Evolutionary conservation across 2,797 vertebrate species (phyloP), one percentile per base, ranked within the genome.

Genomic region (Peromyscus attwateri): DNA sequence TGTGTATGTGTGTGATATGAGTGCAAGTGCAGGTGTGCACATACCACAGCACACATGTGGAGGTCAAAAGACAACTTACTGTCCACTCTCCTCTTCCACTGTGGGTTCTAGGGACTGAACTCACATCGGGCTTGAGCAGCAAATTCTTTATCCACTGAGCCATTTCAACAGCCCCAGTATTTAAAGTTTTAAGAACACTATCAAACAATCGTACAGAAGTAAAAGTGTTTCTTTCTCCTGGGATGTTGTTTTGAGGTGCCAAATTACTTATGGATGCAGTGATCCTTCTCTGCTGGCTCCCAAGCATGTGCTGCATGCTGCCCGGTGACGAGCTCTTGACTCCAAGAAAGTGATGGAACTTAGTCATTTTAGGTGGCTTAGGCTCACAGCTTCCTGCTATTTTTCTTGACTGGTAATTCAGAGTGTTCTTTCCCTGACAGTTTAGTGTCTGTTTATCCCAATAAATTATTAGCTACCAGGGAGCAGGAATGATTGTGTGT

Each of bases 231-330:
- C n/a, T 91, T 85, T 92, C 6, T 92, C 57, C 21, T 23, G 23
- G 21, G 21, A 95, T 49, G 37, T 31, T 4, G 31, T 75, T 82
- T 31, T 52, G 11, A 92, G 43, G 25, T 31, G 84, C 71, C n/a
- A 60, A 82, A 91, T 66, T 77, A 81, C 92, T 87, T 95, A 68
- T 82, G 88, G 71, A 82, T 96, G 77, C 19, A 49, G 21, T 31
- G 7, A 68, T 73, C 23, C 9, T 91, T 40, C 46, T 89, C 80
- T 68, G 13, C n/a, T 85, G 66, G 34, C 43, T 43, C 21, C 57
- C 25, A 49, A n/a, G 49, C 49, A 21, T 17, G 11, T 70, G 17
- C 52, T 21, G 6, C 31, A 14, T 90, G 40, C 25, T 89, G n/a
- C 14, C 8, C 29, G 31, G 27, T 6, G 0, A 79, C 12, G 34